Evolutionary conservation across 2,797 vertebrate species (phyloP), one percentile per base, ranked within the genome.

Genomic region (Chiloscyllium punctatum): DNA sequence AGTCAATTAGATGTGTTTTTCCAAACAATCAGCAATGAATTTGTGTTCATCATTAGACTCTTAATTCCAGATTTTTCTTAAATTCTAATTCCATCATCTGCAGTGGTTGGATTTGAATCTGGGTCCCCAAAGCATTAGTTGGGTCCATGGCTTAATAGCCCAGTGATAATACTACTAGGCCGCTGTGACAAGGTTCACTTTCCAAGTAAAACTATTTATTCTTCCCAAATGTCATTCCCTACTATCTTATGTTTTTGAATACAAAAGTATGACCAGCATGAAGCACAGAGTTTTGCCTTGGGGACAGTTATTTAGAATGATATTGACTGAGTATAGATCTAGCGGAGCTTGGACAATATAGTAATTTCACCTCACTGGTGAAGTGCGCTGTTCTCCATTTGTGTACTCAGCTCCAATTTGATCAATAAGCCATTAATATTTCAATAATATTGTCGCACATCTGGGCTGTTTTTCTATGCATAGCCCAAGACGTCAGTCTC

Each of bases 391-490:
- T 95, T n/a, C 37, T 57, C 25, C 4, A 25, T 74, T 53, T 95
- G 69, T 77, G 16, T 53, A 30, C 48, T 57, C 94, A 51, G 94
- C 94, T n/a, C 48, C 69, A 57, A 53, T 77, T 16, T 77, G 42
- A 33, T 77, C 94, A 74, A 77, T 77, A 77, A 95, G 71, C 71
- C 94, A 95, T 95, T 95, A 95, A 95, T 95, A 95, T 95, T 95
- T 95, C 94, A 95, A 95, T 95, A 95, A 74, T 95, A 77, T 95
- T 95, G 94, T 95, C 69, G 48, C 94, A 74, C 71, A 77, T 95
- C 94, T 95, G 94, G 15, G 48, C 72, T 74, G 30, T 77, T 77
- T 77, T 95, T 74, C 48, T 74, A 77, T 74, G 94, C 94, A 77
- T 74, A 51, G 94, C 48, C 13, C 30, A 18, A 51, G 51, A 77